Base-by-base conservation (phyloP, 2,888 invertebrate genomes). In the Thera britannica region DNA sequence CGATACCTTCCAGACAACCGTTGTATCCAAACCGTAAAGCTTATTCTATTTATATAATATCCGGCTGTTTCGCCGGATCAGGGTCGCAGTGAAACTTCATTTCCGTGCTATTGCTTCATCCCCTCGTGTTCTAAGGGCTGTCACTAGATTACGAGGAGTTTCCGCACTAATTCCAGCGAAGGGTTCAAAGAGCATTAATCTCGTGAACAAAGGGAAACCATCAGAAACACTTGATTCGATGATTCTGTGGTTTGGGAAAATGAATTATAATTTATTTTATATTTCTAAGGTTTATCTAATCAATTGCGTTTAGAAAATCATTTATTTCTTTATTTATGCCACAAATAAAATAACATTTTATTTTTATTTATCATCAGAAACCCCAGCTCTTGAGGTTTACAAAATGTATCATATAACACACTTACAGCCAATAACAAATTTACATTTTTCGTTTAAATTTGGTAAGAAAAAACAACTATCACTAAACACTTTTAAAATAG, bases 141-240 rank as follows among this genome's bases (percentile, higher is more conserved):
- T 66, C 70, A 62, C 58, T 38, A 69, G 70, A 72, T 71, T 67
- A 70, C 68, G 70, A 67, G 67, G 68, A 67, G 71, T 66, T 71
- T 67, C 58, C 65, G 65, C 63, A 59, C 70, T 74, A 72, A 72
- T 72, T 71, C 57, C 66, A 65, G 57, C 56, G 51, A 71, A 58
- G 52, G 70, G 71, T 72, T 73, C 72, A 75, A 71, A 73, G 73
- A 70, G 68, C 70, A 70, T 72, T 75, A 72, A 73, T 75, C 73
- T 68, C 67, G 51, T 3, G 68, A 68, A 72, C 72, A 74, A 74
- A 72, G 70, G 72, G 62, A 46, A 64, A 55, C 56, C 67, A 65
- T 73, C 72, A 68, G 56, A 44, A 64, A 63, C 74, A 74, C 57
- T 61, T 71, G 64, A 74, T 72, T 67, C 65, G 62, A 66, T 65